Conservation (phyloP, 2,113 vertebrate species). For the Corythaixoides concolor region DNA sequence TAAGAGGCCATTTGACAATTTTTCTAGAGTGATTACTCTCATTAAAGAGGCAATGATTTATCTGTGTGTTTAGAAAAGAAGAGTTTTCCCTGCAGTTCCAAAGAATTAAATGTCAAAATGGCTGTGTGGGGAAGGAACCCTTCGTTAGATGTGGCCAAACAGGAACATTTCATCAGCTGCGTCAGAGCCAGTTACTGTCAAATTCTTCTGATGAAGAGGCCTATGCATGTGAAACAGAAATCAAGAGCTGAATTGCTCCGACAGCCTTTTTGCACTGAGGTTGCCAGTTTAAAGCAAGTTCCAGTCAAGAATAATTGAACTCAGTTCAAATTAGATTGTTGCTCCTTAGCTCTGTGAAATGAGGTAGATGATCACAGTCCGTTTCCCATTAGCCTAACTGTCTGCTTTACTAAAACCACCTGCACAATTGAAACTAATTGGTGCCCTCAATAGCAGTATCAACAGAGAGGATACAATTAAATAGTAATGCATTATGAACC, state of each 20-base stretch:
- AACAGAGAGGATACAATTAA: slow-evolving; percentile 37
- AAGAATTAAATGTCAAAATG: background rate
- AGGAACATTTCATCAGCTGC: background rate
- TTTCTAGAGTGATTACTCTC: background rate
- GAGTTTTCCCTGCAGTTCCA: background rate
- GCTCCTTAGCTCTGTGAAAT: slow-evolving; percentile 44
- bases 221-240: background rate
- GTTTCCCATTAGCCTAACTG: slow-evolving; percentile 39
- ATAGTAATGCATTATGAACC: slow-evolving; percentile 8
- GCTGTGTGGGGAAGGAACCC: background rate
- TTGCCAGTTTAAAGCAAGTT: slow-evolving; percentile 37
- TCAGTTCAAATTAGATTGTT: slow-evolving; percentile 40
- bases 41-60: background rate
- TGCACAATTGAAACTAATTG: slow-evolving; percentile 61
- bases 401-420: slow-evolving; percentile 54
- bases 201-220: background rate
- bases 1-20: background rate
- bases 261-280: background rate
- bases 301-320: slow-evolving; percentile 53
- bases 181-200: background rate
- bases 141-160: background rate
- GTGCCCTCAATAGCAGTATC: background rate
- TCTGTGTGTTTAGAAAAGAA: background rate
- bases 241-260: background rate
- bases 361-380: slow-evolving; percentile 50